A percentile compares a stretch with the other conserved stretches of the same genome.
Evolutionary conservation across 2,888 invertebrate genomes (phyloP).

Genomic region (Macrosiphum euphorbiae): DNA sequence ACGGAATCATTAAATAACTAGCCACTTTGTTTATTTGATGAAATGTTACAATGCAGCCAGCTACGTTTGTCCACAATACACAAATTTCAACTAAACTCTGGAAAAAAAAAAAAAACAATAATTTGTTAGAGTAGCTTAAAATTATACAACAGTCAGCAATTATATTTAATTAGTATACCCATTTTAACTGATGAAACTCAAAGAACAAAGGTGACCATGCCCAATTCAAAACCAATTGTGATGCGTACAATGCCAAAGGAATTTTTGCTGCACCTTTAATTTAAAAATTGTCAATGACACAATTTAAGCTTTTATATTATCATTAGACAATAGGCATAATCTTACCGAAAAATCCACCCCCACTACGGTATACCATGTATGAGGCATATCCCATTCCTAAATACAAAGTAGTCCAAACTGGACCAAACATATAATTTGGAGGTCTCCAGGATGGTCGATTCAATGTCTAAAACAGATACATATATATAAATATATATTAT

Average conservation of each 20-base stretch:
- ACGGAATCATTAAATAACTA: conserved; percentile 80
- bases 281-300: conserved; percentile 49
- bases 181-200: conserved; percentile 78
- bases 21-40: conserved; percentile 77
- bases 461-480: conserved; percentile 72
- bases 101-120: conserved; percentile 68
- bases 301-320: not conserved
- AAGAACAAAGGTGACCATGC: conserved; percentile 90
- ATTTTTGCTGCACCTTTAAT: conserved; percentile 74
- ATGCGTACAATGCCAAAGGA: conserved; percentile 80
- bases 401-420: conserved; percentile 85
- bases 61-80: conserved; percentile 75
- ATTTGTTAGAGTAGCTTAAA: not conserved
- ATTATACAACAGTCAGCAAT: not conserved
- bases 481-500: not conserved
- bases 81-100: conserved; percentile 77
- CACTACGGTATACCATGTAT: conserved; percentile 83
- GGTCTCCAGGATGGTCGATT: conserved; percentile 84
- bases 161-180: conserved; percentile 72
- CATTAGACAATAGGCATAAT: conserved; percentile 14
- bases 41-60: conserved; percentile 75
- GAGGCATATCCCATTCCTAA: conserved; percentile 87
- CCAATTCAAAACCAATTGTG: conserved; percentile 86
- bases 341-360: conserved; percentile 79
- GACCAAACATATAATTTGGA: conserved; percentile 84